These are phyloP conservation scores for Lampris megalopsis DNA, from an alignment of 2,113 vertebrate species.

Conservation along the genomic window DNA sequence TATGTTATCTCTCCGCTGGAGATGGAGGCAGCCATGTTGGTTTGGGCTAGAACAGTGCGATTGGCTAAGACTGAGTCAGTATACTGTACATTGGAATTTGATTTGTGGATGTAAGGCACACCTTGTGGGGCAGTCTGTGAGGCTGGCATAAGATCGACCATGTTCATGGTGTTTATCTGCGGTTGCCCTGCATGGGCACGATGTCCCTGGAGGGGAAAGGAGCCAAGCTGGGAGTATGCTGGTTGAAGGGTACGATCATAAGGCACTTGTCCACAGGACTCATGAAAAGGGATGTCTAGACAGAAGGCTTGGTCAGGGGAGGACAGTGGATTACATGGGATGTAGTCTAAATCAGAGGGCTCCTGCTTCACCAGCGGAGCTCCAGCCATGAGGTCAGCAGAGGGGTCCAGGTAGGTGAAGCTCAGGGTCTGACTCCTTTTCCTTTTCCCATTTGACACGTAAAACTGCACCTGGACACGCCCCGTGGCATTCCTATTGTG, in stretches of 20 bases:
- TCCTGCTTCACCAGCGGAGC: conserved; percentile 89
- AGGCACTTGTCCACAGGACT: conserved; percentile 70
- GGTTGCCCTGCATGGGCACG: too few relatives aligned
- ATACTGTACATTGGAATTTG: too few relatives aligned
- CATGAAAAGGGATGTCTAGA: conserved; percentile 36
- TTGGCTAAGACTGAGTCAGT: conserved; percentile 39
- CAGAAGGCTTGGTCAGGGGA: conserved; percentile 13
- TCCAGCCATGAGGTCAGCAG: conserved; percentile 18
- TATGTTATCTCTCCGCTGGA: too few relatives aligned
- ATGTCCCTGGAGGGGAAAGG: conserved; percentile 22
- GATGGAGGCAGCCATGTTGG: conserved; percentile 59
- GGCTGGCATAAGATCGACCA: too few relatives aligned
- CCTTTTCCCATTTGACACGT: conserved; percentile 94
- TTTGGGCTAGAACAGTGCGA: conserved; percentile 42
- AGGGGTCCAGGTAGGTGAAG: conserved; percentile 86
- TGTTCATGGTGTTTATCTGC: too few relatives aligned
- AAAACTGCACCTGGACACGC: conserved; percentile 93
- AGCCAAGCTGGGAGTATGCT: conserved; percentile 4
- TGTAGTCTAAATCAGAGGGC: conserved; percentile 81
- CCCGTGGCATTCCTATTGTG: conserved; percentile 85
- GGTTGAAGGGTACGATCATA: conserved; percentile 40
- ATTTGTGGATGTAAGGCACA: too few relatives aligned
- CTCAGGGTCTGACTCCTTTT: conserved; percentile 90
- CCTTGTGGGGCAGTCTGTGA: too few relatives aligned
- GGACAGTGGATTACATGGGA: conserved; percentile 60